A percentile compares a stretch with the other conserved stretches of the same genome.
Conservation (phyloP, 2,113 vertebrate genomes). For the Pseudopodoces humilis region DNA sequence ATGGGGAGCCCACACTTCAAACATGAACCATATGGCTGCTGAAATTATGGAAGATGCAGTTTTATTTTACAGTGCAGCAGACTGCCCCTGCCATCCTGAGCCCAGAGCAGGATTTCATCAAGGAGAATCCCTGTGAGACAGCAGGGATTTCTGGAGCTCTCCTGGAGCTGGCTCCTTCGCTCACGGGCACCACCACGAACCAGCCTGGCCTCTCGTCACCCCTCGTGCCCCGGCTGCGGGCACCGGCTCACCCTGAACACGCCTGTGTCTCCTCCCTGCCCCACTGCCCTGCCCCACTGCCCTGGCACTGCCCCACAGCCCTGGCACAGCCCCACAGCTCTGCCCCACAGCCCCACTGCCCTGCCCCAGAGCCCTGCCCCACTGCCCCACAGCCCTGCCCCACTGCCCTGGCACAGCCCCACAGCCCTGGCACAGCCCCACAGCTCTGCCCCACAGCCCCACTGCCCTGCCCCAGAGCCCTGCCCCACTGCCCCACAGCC, state of each 20-base stretch:
- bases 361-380: too few relatives aligned
- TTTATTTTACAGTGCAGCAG: neutral
- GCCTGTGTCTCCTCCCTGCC: neutral
- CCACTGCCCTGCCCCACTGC: neutral
- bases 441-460: neutral
- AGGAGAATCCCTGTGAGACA: too few relatives aligned
- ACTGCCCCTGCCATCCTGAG: neutral
- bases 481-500: too few relatives aligned
- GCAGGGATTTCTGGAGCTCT: rapidly evolving
- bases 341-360: neutral
- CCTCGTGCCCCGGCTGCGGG: rapidly evolving
- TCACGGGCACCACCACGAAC: rapidly evolving
- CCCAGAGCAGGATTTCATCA: neutral
- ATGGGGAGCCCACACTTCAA: neutral
- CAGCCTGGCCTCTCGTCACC: too few relatives aligned
- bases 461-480: too few relatives aligned
- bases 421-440: neutral
- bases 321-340: neutral
- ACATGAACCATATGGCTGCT: neutral
- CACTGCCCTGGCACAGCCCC: too few relatives aligned
- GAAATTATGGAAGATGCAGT: neutral
- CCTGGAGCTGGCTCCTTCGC: neutral
- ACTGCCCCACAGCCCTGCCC: neutral
- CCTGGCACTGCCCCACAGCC: too few relatives aligned
- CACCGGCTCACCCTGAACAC: rapidly evolving